Evolutionary conservation across 2,888 invertebrate species (phyloP).

Genomic region (Xestoiulus laeticollis): DNA sequence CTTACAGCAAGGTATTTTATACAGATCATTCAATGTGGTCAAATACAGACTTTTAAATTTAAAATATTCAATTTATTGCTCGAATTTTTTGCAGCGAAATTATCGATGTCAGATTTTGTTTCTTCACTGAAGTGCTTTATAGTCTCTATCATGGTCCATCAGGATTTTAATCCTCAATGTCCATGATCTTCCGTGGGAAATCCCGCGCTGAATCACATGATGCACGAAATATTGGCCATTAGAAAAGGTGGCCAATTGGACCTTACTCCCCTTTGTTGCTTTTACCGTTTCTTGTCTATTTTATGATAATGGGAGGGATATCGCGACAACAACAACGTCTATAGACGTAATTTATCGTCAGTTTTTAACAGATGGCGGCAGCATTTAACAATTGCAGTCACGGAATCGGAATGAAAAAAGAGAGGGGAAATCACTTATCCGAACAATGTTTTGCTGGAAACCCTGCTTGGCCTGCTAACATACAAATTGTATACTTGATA

Average conservation of each 20-base stretch:
- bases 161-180: too few relatives aligned
- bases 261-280: neutral
- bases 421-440: neutral
- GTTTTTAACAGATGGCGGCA: constrained; percentile 26
- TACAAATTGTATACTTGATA: too few relatives aligned
- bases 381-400: constrained; percentile 20
- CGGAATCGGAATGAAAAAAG: neutral
- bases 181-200: too few relatives aligned
- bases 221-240: neutral
- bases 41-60: too few relatives aligned
- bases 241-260: neutral
- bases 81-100: too few relatives aligned
- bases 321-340: neutral
- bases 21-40: too few relatives aligned
- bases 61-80: too few relatives aligned
- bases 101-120: too few relatives aligned
- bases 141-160: too few relatives aligned
- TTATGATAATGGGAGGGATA: constrained; percentile 1
- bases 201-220: neutral
- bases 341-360: neutral
- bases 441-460: neutral
- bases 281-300: constrained; percentile 12
- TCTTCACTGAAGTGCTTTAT: too few relatives aligned
- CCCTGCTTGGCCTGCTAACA: neutral
- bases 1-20: too few relatives aligned